Percentiles rank a stretch among this genome's conserved stretches.
Conservation (phyloP, 2,888 invertebrate species). For the Nyleta sp. region DNA sequence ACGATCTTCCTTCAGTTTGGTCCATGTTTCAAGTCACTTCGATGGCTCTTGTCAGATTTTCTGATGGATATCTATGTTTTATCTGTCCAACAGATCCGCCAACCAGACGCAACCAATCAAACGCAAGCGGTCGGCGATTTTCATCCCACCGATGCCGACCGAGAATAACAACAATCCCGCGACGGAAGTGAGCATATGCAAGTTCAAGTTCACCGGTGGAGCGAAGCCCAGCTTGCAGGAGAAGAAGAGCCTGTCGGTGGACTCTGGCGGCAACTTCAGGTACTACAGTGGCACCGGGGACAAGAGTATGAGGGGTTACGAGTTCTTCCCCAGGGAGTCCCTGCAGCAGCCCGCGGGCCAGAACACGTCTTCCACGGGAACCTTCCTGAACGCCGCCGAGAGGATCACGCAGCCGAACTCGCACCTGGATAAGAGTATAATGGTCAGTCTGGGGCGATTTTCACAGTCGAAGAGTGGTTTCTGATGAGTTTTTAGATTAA, state of each 20-base stretch:
- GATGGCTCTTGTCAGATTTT: too few relatives aligned
- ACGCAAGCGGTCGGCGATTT: slow-evolving; percentile 91
- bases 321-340: slow-evolving; percentile 89
- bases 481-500: neutral
- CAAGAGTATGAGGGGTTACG: slow-evolving; percentile 90
- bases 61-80: too few relatives aligned
- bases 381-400: slow-evolving; percentile 83
- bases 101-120: slow-evolving; percentile 84
- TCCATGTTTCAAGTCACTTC: too few relatives aligned
- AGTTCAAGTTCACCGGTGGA: slow-evolving; percentile 96
- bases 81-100: slow-evolving; percentile 25
- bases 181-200: slow-evolving; percentile 94
- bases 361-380: slow-evolving; percentile 83
- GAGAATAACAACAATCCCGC: slow-evolving; percentile 90
- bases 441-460: slow-evolving; percentile 25
- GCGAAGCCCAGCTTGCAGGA: slow-evolving; percentile 94
- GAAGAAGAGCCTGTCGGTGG: slow-evolving; percentile 95
- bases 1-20: too few relatives aligned
- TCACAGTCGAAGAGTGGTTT: neutral
- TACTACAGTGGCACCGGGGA: slow-evolving; percentile 94
- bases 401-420: slow-evolving; percentile 78
- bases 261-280: slow-evolving; percentile 93
- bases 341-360: slow-evolving; percentile 84
- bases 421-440: slow-evolving; percentile 35
- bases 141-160: slow-evolving; percentile 91